Evolutionary conservation across 1,140 invertebrate genomes (phyloP).

Genomic region (Drosophila auraria): DNA sequence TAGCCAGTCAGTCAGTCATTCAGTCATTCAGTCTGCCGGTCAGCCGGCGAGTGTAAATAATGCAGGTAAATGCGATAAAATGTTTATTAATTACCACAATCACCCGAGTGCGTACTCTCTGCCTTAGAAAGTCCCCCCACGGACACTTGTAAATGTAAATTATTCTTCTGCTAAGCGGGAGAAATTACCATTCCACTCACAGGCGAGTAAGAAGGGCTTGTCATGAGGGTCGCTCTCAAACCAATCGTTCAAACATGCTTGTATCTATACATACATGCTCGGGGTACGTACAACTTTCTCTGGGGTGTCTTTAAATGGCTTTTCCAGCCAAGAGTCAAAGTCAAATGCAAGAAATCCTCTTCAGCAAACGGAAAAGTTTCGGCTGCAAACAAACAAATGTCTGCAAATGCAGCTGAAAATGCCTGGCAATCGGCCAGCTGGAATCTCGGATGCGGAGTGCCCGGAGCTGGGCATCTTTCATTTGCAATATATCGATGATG

Average conservation of each 20-base stretch:
- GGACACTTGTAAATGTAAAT: constrained; percentile 40
- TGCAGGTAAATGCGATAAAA: constrained; percentile 59
- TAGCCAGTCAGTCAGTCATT: background rate
- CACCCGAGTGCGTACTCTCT: constrained; percentile 34
- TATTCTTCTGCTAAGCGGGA: constrained; percentile 28
- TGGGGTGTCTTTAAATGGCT: constrained; percentile 6
- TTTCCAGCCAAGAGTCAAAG: constrained; percentile 59
- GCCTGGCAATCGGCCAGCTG: constrained; percentile 32
- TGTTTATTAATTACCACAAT: constrained; percentile 68
- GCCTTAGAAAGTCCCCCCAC: constrained; percentile 62
- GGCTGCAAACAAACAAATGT: constrained; percentile 25
- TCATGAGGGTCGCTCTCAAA: constrained; percentile 37
- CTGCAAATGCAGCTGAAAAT: constrained; percentile 6
- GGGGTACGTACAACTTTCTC: constrained; percentile 32
- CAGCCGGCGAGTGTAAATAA: constrained; percentile 42
- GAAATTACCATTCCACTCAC: constrained; percentile 72
- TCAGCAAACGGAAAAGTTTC: constrained; percentile 31
- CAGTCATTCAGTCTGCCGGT: background rate
- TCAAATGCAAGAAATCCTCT: constrained; percentile 54
- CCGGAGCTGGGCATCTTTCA: constrained; percentile 28
- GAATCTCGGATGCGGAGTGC: constrained; percentile 15
- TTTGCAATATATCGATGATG: constrained; percentile 38
- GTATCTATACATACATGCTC: constrained; percentile 1
- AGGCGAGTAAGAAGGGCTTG: constrained; percentile 68
- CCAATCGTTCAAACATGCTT: constrained; percentile 34